Evolutionary conservation across 2,888 invertebrate genomes (phyloP).

Genomic region (Xylota sylvarum): DNA sequence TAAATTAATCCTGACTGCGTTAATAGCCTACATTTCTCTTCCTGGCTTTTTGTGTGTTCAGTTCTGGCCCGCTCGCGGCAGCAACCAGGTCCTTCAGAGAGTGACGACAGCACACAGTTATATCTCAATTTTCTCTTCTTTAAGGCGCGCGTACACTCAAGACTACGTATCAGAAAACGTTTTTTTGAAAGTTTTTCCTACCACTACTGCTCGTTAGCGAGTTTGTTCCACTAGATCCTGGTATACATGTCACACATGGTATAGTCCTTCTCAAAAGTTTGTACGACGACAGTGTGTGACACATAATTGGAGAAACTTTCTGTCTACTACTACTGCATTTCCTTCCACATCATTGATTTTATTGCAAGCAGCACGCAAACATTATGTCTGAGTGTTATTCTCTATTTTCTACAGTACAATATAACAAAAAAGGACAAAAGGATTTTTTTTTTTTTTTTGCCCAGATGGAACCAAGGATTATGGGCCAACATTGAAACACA

Average conservation of each 20-base stretch:
- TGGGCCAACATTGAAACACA: constrained; percentile 16
- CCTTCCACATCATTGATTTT: constrained; percentile 57
- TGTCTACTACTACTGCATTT: constrained; percentile 40
- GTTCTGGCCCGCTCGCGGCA: constrained; percentile 7
- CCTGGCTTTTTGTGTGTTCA: constrained; percentile 29
- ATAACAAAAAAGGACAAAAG: constrained; percentile 11
- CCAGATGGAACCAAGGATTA: constrained; percentile 30
- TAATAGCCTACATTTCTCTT: constrained; percentile 45
- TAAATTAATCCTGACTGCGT: constrained; percentile 57
- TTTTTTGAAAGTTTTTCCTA: constrained; percentile 29
- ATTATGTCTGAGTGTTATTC: constrained; percentile 27
- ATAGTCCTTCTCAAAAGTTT: constrained; percentile 13
- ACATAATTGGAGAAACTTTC: constrained; percentile 58
- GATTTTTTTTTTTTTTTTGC: constrained; percentile 36
- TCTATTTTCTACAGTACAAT: constrained; percentile 8
- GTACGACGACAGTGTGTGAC: constrained; percentile 3
- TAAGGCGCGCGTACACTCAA: background rate
- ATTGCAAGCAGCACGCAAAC: constrained; percentile 67
- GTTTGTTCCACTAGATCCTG: constrained; percentile 25
- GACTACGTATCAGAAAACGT: constrained; percentile 28
- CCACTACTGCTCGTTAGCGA: constrained; percentile 29
- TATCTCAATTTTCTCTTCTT: constrained; percentile 30
- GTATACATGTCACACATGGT: constrained; percentile 24
- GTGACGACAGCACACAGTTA: background rate
- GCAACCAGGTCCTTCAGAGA: constrained; percentile 1